These are phyloP conservation scores for Phodopus roborovskii DNA, from an alignment of 2,113 vertebrate genomes.

Conservation along the genomic window DNA sequence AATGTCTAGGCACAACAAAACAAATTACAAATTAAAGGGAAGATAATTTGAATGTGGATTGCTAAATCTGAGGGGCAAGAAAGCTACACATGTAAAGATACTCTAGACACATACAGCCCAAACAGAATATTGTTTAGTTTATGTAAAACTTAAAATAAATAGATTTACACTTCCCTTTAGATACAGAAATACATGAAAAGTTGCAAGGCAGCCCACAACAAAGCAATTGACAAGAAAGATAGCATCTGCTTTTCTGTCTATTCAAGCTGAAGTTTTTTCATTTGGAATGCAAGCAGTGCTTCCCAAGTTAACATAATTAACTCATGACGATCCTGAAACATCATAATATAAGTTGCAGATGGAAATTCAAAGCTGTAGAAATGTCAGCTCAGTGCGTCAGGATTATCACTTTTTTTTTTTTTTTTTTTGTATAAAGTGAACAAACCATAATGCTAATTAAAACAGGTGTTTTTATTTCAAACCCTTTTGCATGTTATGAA, in stretches of 20 bases:
- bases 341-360: slow-evolving; percentile 89
- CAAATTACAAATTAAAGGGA: slow-evolving; percentile 81
- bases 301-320: slow-evolving; percentile 91
- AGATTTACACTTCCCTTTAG: slow-evolving; percentile 86
- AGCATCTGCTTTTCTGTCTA: slow-evolving; percentile 90
- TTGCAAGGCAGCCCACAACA: slow-evolving; percentile 87
- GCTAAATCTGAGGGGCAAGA: slow-evolving; percentile 63
- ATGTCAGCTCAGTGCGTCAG: slow-evolving; percentile 85
- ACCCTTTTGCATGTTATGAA: slow-evolving; percentile 81
- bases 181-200: slow-evolving; percentile 85
- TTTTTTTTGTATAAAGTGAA: slow-evolving; percentile 72
- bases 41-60: slow-evolving; percentile 70
- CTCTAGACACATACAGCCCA: slow-evolving; percentile 72
- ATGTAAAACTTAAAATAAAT: slow-evolving; percentile 86
- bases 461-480: slow-evolving; percentile 90
- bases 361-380: slow-evolving; percentile 91
- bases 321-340: slow-evolving; percentile 88
- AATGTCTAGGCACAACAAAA: slow-evolving; percentile 77
- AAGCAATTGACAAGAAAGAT: slow-evolving; percentile 89
- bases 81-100: slow-evolving; percentile 72
- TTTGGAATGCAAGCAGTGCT: slow-evolving; percentile 89
- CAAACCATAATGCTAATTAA: slow-evolving; percentile 88
- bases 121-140: slow-evolving; percentile 84
- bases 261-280: slow-evolving; percentile 90
- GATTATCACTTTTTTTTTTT: slow-evolving; percentile 86